Evolutionary conservation across 2,888 invertebrate species (phyloP).

Genomic region (Cephalotes varians): DNA sequence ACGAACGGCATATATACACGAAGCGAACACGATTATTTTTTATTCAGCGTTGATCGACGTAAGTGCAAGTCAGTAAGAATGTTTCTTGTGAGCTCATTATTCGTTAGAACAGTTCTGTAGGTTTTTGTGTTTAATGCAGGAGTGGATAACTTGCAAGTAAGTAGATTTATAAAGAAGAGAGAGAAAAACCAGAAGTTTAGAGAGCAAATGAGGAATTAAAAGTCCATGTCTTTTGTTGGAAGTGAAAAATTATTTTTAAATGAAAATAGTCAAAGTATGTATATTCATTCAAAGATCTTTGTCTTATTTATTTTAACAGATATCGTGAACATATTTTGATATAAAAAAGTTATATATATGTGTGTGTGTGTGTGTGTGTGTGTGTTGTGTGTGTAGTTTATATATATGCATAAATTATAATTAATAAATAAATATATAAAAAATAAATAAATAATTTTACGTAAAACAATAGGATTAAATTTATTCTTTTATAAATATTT

Average conservation of each 20-base stretch:
- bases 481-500: background rate
- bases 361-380: no score
- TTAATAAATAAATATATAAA: background rate
- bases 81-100: conserved; percentile 30
- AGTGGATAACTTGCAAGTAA: background rate
- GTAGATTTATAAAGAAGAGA: conserved; percentile 1
- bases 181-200: background rate
- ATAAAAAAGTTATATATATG: background rate
- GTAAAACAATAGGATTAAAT: background rate
- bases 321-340: background rate
- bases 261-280: conserved; percentile 27
- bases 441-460: background rate
- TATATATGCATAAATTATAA: no score
- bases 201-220: background rate
- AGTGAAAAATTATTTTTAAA: conserved; percentile 8
- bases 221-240: background rate
- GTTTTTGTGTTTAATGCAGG: background rate
- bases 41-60: conserved; percentile 58
- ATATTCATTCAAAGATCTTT: background rate
- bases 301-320: background rate
- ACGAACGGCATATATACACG: conserved; percentile 75
- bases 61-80: conserved; percentile 37
- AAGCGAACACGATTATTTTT: conserved; percentile 66
- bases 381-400: no score
- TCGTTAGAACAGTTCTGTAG: conserved; percentile 2